Base-by-base conservation (phyloP, 2,888 invertebrate genomes). In the Ophonus ardosiacus region DNA sequence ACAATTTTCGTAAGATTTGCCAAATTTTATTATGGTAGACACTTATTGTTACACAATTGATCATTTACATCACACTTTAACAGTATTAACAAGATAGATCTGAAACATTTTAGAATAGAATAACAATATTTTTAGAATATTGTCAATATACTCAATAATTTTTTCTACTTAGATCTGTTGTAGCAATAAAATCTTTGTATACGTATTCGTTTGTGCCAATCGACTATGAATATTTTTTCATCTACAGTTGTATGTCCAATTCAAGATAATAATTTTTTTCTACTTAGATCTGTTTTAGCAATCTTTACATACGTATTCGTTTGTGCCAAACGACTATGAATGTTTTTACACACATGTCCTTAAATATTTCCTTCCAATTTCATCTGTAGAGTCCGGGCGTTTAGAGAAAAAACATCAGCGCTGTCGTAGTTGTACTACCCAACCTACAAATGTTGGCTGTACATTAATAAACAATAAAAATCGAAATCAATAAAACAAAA, bases 271-370 rank as follows among this genome's bases (percentile, higher is more conserved):
- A 40, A 38, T 68, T 10, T 63, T 63, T 63, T 63, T 7, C 63
- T 24, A 71, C 17, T 51, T 76, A 76, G 76, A 76, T 76, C 56
- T 76, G 76, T 76, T 71, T n/a, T 76, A 76, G 76, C 76, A 71
- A 76, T 24, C 24, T 68, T 68, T 76, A 76, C 76, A 84, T 84
- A 84, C 83, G 83, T 84, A 84, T 84, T 84, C 74, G 56, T 84
- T 84, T 78, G 84, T 84, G 84, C 84, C 84, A 84, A 84, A 84
- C 51, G 76, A 83, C 63, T 83, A 71, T 82, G 18, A 21, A 51
- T 18, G 8, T 56, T 43, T 76, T 71, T 74, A 82, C 71, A 82
- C 15, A 13, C n/a, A 59, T 80, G 71, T 74, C 31, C 63, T 78
- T 78, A 8, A 56, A 21, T 59, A 24, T 78, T 56, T 59, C 74